Conservation (phyloP, 2,797 vertebrate species). For the Sebastes aleutianus region DNA sequence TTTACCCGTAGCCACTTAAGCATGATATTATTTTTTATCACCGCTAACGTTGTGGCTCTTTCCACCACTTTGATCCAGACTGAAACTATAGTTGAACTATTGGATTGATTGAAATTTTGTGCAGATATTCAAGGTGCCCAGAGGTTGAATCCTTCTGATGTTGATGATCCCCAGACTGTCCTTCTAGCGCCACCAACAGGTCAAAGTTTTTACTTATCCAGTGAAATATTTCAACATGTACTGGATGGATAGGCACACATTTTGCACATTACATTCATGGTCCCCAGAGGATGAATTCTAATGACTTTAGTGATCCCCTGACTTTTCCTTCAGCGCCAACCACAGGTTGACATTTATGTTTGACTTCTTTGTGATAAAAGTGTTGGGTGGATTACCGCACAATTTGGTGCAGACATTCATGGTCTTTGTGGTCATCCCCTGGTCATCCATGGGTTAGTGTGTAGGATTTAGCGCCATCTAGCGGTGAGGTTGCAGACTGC, state of each 20-base stretch:
- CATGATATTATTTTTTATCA: background rate
- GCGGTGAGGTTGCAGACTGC: no score
- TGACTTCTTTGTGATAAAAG: background rate
- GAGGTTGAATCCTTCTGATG: background rate
- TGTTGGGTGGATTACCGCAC: background rate
- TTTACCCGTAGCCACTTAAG: no score
- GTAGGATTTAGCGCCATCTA: no score
- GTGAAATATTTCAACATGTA: background rate
- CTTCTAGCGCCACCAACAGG: no score
- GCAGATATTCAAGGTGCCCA: background rate
- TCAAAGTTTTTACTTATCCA: background rate
- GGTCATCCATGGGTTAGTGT: background rate
- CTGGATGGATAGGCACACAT: background rate
- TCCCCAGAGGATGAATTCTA: background rate
- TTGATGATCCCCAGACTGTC: background rate
- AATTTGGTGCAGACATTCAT: background rate
- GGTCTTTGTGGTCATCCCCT: background rate
- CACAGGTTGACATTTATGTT: background rate
- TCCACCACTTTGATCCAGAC: no score
- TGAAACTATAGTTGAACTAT: no score
- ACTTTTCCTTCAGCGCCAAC: background rate
- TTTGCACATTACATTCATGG: background rate
- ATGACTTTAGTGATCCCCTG: no score
- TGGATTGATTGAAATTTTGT: background rate
- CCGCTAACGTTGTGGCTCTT: background rate